Percentiles rank a stretch among this genome's conserved stretches.
These are phyloP conservation scores for Pao palembangensis DNA, from an alignment of 2,113 vertebrate genomes.

Conservation along the genomic window DNA sequence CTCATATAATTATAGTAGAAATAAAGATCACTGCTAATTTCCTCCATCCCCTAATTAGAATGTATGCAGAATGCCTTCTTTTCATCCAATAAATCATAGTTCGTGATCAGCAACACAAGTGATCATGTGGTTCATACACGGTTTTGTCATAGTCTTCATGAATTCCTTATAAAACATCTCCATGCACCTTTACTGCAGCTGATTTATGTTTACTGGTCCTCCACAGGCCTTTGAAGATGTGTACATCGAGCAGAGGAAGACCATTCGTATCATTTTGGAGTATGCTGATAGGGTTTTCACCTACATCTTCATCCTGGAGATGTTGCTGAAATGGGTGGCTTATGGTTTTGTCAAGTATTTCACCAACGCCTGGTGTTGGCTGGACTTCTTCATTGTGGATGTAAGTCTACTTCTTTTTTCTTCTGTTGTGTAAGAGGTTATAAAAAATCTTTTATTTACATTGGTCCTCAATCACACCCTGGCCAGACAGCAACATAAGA, in stretches of 20 bases:
- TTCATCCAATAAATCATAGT: slow-evolving; percentile 17
- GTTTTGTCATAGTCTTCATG: slow-evolving; percentile 24
- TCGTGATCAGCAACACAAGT: background rate
- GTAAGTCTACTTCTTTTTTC: slow-evolving; percentile 78
- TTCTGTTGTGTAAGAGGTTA: slow-evolving; percentile 12
- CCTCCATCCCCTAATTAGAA: background rate
- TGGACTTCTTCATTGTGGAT: slow-evolving; percentile 99
- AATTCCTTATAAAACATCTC: slow-evolving; percentile 6
- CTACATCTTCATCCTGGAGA: slow-evolving; percentile 99
- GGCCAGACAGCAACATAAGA: background rate
- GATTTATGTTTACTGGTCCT: slow-evolving; percentile 1
- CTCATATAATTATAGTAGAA: slow-evolving; percentile 13
- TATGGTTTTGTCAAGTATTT: slow-evolving; percentile 99
- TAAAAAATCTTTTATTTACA: slow-evolving; percentile 5
- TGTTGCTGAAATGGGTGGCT: slow-evolving; percentile 97
- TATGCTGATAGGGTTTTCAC: slow-evolving; percentile 97
- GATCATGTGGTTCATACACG: slow-evolving; percentile 1
- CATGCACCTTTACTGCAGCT: background rate
- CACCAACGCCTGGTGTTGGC: slow-evolving; percentile 99
- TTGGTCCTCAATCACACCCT: slow-evolving; percentile 39
- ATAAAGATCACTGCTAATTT: background rate
- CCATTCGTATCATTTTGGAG: slow-evolving; percentile 88
- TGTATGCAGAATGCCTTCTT: background rate
- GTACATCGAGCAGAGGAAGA: slow-evolving; percentile 97
- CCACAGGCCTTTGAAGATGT: slow-evolving; percentile 96